Percentiles rank a stretch among this genome's conserved stretches.
Evolutionary conservation across 2,797 vertebrate species (phyloP).

Genomic region (Lerista edwardsae): DNA sequence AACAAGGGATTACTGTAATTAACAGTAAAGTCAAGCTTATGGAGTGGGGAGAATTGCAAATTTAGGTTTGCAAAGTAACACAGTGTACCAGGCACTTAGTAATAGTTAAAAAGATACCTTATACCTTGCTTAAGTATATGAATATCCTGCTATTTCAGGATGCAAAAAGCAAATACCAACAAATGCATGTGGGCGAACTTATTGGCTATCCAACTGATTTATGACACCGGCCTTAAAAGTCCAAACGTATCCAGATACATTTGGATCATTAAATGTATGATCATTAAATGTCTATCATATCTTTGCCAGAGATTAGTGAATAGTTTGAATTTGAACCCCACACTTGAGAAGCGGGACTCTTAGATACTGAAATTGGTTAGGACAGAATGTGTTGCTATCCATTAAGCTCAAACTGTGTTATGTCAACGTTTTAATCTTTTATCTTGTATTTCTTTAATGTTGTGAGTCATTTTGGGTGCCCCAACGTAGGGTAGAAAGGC

Average conservation of each 20-base stretch:
- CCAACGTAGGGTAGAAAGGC: no score
- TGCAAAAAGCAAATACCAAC: neutral
- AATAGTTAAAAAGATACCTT: constrained; percentile 43
- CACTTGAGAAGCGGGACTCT: neutral
- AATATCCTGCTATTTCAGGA: neutral
- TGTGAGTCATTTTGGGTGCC: no score
- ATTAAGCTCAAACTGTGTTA: no score
- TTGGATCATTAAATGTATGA: no score
- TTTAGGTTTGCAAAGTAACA: constrained; percentile 62
- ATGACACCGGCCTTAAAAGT: neutral
- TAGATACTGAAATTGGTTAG: neutral
- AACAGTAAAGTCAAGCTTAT: constrained; percentile 62
- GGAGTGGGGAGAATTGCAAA: constrained; percentile 59
- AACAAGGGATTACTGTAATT: constrained; percentile 68
- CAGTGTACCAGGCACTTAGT: constrained; percentile 57
- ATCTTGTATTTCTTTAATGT: no score
- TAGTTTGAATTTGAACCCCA: neutral
- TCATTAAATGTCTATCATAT: no score
- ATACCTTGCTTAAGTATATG: neutral
- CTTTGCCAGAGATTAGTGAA: no score
- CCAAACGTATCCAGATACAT: neutral
- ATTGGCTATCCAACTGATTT: neutral
- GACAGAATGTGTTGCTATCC: neutral
- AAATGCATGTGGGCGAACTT: neutral
- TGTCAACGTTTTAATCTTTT: no score